Evolutionary conservation across 30 jellyfish, hydroid and myxozoan species (phyloP), one percentile per base, ranked within the genome.

Genomic region (Chrysaora quinquecirrha): DNA sequence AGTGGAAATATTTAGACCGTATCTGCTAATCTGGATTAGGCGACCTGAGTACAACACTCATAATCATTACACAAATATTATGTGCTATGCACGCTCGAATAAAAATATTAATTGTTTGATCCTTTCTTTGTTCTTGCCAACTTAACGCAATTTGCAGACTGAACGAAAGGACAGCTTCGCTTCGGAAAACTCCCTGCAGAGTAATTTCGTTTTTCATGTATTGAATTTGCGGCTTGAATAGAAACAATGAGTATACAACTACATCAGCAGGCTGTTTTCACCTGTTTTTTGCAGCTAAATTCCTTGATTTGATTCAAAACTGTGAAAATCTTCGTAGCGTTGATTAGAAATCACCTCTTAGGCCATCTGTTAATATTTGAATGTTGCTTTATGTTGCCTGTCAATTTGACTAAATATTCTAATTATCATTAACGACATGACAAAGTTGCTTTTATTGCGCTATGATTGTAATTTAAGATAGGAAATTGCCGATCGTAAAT

Each of bases 1-100:
- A 47, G 79, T 48, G 92, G 85, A 34, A 82, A 82, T 48, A 68
- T 82, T 82, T 82, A 82, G 92, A 82, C 54, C 74, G 80, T 82
- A 54, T 49, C 85, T 70, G 92, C 85, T 82, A 82, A 82, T 82
- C 92, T 34, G 80, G 92, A 82, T 82, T 82, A 82, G 85, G 32
- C 92, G 92, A 82, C 92, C 92, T 68, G 86, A 82, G 80, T 80
- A 60, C 46, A 82, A 70, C 92, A 33, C 86, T 68, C 92, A 70
- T 82, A 82, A 82, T 82, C 92, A 82, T 82, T 82, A 82, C 63
- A 82, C 85, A 82, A 82, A 82, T 82, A 70, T 82, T 82, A 70
- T 68, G 92, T 70, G 92, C 92, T 54, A 82, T 69, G 85, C 92
- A 82, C 73, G 92, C 92, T 66, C 66, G 92, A 82, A 70, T 82